Percentiles rank a stretch among this genome's conserved stretches.
These are phyloP conservation scores for Drosophila kikkawai DNA, from an alignment of 1,140 invertebrate genomes.

Conservation along the genomic window DNA sequence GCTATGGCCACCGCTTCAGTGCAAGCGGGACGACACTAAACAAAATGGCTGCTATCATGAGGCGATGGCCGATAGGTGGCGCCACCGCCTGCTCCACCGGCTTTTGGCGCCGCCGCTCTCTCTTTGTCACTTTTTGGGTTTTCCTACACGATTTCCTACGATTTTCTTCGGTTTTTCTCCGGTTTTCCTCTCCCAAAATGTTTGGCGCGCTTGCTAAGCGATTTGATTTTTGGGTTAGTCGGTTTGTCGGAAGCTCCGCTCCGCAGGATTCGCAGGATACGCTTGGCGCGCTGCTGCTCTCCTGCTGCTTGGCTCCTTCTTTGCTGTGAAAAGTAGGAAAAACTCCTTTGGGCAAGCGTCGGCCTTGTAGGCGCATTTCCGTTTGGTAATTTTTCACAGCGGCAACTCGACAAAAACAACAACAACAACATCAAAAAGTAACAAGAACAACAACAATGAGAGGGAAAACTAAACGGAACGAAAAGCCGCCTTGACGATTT, in stretches of 20 bases:
- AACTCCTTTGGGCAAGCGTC: slow-evolving; percentile 36
- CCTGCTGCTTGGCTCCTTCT: slow-evolving; percentile 10
- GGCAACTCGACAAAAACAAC: slow-evolving; percentile 11
- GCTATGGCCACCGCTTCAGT: slow-evolving; percentile 10
- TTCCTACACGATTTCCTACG: slow-evolving; percentile 19
- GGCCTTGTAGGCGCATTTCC: slow-evolving; percentile 80
- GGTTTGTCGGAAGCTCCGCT: slow-evolving; percentile 65
- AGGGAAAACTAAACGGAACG: slow-evolving; percentile 58
- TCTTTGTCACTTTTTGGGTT: slow-evolving; percentile 19
- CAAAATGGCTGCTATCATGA: slow-evolving; percentile 85
- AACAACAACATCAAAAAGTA: slow-evolving; percentile 34
- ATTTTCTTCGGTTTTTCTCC: slow-evolving; percentile 13
- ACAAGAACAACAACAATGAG: slow-evolving; percentile 23
- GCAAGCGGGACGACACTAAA: slow-evolving; percentile 64
- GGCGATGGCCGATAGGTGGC: slow-evolving; percentile 72
- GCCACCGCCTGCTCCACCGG: slow-evolving; percentile 52
- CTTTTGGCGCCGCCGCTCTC: slow-evolving; percentile 45
- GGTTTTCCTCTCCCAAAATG: slow-evolving; percentile 52
- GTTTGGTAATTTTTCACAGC: slow-evolving; percentile 77
- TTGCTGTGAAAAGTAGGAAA: slow-evolving; percentile 21
- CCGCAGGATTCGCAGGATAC: slow-evolving; percentile 30
- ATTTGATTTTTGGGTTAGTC: slow-evolving; percentile 77
- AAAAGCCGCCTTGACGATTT: slow-evolving; percentile 69
- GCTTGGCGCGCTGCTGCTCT: slow-evolving; percentile 26
- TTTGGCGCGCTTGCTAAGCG: slow-evolving; percentile 79